phyloP scores from a whole-genome alignment of 2,888 invertebrate genomes.

The Anthrax anthrax region DNA sequence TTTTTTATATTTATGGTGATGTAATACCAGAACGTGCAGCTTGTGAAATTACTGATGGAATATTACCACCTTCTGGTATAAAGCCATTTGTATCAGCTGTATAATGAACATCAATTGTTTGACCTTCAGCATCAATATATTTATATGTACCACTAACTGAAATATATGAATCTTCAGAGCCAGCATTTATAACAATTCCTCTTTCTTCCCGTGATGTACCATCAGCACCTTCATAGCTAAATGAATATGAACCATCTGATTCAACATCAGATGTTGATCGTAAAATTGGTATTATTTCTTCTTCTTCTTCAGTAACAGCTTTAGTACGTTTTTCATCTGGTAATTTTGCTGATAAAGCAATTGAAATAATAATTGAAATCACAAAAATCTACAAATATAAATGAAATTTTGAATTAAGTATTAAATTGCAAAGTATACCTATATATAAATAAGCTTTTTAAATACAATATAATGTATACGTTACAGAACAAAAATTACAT shows the following conservation, averaged over 20 bases:
- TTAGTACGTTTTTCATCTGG: conserved; percentile 10
- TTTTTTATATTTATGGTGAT: not conserved
- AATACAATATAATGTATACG: no score
- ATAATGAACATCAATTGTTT: conserved; percentile 27
- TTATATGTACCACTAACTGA: conserved; percentile 27
- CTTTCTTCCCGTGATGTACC: conserved; percentile 23
- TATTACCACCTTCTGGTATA: conserved; percentile 25
- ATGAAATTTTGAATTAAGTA: no score
- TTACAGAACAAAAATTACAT: no score
- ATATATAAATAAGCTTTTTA: no score
- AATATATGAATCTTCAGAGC: conserved; percentile 20
- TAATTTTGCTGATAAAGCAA: not conserved
- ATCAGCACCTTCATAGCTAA: conserved; percentile 20
- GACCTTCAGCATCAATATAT: conserved; percentile 24
- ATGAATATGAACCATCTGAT: conserved; percentile 23
- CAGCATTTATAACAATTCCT: conserved; percentile 18
- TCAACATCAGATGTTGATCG: conserved; percentile 19
- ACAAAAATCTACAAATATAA: no score
- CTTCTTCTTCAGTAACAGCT: conserved; percentile 8
- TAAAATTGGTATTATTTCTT: conserved; percentile 19
- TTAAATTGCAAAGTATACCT: no score
- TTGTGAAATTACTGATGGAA: conserved; percentile 24
- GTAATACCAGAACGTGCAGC: conserved; percentile 23
- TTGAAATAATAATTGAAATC: no score
- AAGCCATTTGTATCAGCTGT: conserved; percentile 32